A percentile compares a stretch with the other conserved stretches of the same genome.
Evolutionary conservation across 2,888 invertebrate genomes (phyloP).

Genomic region (Copidosoma aretas): DNA sequence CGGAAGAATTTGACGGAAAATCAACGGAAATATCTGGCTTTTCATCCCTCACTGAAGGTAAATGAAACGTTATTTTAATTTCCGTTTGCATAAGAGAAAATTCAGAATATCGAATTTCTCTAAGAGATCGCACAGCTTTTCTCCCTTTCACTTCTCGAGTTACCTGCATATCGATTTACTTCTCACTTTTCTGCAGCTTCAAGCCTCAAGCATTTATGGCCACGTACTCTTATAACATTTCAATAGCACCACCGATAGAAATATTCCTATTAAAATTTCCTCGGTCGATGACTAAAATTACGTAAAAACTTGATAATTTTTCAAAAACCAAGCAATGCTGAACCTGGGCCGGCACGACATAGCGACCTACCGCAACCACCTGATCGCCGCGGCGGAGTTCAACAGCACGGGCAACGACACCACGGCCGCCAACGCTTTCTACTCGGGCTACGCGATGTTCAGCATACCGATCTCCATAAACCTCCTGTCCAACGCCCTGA

Average conservation of each 20-base stretch:
- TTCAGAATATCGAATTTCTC: neutral
- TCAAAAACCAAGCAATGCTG: conserved; percentile 65
- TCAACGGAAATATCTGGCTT: conserved; percentile 13
- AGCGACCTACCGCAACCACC: conserved; percentile 63
- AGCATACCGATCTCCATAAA: conserved; percentile 66
- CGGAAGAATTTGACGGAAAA: neutral
- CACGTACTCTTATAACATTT: neutral
- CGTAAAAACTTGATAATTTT: too few relatives aligned
- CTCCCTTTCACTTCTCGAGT: neutral
- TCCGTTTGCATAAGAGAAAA: neutral
- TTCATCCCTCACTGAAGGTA: conserved; percentile 44
- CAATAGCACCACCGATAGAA: neutral
- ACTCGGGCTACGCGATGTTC: conserved; percentile 66
- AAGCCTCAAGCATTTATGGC: neutral
- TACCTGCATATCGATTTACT: neutral
- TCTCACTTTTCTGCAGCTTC: neutral
- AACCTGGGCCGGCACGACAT: conserved; percentile 55
- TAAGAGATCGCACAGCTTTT: neutral
- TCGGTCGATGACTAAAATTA: neutral
- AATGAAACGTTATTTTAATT: neutral
- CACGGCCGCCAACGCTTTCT: conserved; percentile 60
- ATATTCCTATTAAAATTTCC: neutral
- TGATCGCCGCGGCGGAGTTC: conserved; percentile 65
- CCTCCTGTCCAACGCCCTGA: conserved; percentile 63
- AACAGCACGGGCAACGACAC: conserved; percentile 45